Evolutionary conservation across 2,888 invertebrate species (phyloP).

Genomic region (Metallyticus violacea): DNA sequence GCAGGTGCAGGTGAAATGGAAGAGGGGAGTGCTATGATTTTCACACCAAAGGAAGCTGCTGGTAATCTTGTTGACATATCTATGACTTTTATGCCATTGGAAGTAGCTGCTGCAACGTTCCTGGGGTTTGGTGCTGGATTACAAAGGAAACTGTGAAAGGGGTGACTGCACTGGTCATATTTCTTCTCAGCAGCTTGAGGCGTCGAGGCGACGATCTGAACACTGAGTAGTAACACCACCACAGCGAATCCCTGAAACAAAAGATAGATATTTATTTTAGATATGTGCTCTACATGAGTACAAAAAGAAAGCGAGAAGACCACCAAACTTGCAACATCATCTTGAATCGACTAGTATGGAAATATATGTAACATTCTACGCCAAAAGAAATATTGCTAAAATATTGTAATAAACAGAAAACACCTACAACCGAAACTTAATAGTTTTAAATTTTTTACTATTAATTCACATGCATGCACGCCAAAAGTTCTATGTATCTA

Average conservation of each 20-base stretch:
- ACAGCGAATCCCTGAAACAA: background rate
- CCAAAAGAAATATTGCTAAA: no score
- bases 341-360: no score
- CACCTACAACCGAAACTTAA: no score
- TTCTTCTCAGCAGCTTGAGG: background rate
- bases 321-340: no score
- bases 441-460: no score
- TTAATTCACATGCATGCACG: no score
- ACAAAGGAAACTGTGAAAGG: conserved; percentile 30
- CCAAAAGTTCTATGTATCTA: no score
- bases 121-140: conserved; percentile 13
- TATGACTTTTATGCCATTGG: background rate
- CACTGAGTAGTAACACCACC: background rate
- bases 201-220: background rate
- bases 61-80: background rate
- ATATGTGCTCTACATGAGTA: no score
- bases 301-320: no score
- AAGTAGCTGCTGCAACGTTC: background rate
- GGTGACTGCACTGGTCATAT: conserved; percentile 28
- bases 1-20: background rate
- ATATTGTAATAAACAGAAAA: no score
- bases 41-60: background rate
- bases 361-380: no score
- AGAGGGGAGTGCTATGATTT: background rate
- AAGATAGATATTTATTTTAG: background rate